phyloP scores from a whole-genome alignment of 2,113 vertebrate species.

The Ibidorhyncha struthersii region DNA sequence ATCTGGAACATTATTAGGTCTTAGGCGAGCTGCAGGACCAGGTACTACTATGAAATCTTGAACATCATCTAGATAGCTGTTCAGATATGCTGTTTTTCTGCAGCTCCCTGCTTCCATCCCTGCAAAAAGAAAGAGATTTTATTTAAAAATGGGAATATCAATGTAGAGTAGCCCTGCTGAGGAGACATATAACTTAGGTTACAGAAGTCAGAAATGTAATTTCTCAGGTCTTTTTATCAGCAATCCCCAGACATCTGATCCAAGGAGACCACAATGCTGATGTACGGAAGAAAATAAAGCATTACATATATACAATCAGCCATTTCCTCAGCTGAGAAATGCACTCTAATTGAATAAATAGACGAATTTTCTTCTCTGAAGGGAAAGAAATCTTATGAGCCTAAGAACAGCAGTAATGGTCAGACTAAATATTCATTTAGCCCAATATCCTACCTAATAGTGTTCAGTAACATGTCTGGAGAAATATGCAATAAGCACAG shows the following conservation, averaged over 20 bases:
- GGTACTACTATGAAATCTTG: conserved; percentile 80
- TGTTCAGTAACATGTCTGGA: neutral
- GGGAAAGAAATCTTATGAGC: neutral
- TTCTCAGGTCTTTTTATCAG: neutral
- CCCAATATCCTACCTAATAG: neutral
- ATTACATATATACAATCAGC: neutral
- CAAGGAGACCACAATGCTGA: neutral
- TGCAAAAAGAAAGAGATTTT: conserved; percentile 44
- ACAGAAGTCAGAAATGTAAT: neutral
- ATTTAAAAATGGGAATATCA: neutral
- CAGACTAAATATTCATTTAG: neutral
- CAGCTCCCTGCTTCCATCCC: conserved; percentile 94
- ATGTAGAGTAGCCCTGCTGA: neutral
- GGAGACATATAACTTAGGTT: neutral
- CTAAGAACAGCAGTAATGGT: neutral
- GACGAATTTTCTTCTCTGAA: neutral
- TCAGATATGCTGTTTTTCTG: conserved; percentile 78
- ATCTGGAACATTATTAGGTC: conserved; percentile 82
- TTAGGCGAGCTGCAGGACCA: conserved; percentile 89
- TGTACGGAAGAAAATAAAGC: neutral
- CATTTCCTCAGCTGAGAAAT: neutral
- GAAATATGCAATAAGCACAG: neutral
- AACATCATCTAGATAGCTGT: conserved; percentile 75
- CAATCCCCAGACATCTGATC: neutral
- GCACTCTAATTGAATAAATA: neutral